Conservation (phyloP, 2,113 vertebrate species). For the Perca schrenkii region DNA sequence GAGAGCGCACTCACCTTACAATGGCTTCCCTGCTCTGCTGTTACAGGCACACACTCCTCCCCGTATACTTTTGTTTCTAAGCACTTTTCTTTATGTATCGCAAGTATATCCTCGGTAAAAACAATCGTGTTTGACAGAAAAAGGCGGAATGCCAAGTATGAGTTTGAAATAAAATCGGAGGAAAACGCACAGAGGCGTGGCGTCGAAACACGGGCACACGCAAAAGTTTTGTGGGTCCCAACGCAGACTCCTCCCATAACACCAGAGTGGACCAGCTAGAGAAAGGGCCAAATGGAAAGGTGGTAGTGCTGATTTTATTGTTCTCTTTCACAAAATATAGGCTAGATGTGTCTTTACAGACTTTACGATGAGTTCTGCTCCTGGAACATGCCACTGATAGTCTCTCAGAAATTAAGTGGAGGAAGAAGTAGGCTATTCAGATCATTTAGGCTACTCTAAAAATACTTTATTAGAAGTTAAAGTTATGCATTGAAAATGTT, state of each 20-base stretch:
- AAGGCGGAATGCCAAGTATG: conserved; percentile 83
- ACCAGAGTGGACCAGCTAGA: background rate
- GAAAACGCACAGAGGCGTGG: conserved; percentile 81
- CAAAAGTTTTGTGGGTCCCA: conserved; percentile 77
- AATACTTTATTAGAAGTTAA: background rate
- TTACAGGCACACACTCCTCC: conserved; percentile 16
- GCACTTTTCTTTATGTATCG: conserved; percentile 8
- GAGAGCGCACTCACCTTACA: conserved; percentile 74
- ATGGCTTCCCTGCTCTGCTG: conserved; percentile 52
- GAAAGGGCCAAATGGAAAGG: too few relatives aligned
- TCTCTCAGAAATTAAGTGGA: background rate
- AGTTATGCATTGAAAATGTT: background rate
- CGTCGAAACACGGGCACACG: conserved; percentile 70
- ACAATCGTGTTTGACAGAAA: conserved; percentile 73
- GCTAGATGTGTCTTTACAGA: background rate
- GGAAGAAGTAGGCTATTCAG: background rate
- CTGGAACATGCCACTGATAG: background rate
- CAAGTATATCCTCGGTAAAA: conserved; percentile 14
- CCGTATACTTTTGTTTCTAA: too few relatives aligned
- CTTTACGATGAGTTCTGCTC: background rate
- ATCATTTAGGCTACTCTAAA: background rate
- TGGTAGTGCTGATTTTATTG: background rate
- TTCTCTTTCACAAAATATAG: background rate
- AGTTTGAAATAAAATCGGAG: conserved; percentile 83
- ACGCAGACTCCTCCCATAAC: conserved; percentile 76